Percentiles rank a stretch among this genome's conserved stretches.
These are phyloP conservation scores for Macrosiphum euphorbiae DNA, from an alignment of 2,888 invertebrate genomes.

Conservation along the genomic window DNA sequence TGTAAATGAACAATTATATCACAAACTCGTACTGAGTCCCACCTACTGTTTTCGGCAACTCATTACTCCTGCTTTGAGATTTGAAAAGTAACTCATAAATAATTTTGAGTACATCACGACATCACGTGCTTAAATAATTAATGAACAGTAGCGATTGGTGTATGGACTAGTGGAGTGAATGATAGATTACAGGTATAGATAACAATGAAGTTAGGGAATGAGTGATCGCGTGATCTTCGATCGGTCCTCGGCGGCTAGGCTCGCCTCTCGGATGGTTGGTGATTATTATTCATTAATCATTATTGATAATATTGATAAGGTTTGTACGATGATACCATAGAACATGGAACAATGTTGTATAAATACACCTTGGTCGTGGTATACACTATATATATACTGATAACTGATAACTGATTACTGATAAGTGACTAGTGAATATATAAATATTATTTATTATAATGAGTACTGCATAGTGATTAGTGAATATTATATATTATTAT, in stretches of 20 bases:
- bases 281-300: not conserved
- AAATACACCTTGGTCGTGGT: too few relatives aligned
- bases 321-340: not conserved
- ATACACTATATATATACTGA: too few relatives aligned
- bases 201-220: not conserved
- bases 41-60: not conserved
- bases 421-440: too few relatives aligned
- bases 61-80: not conserved
- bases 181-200: too few relatives aligned
- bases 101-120: slow-evolving; percentile 37
- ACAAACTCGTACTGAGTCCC: not conserved
- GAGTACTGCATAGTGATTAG: too few relatives aligned
- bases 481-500: too few relatives aligned
- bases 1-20: not conserved
- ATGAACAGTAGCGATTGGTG: not conserved
- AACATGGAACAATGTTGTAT: too few relatives aligned
- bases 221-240: slow-evolving; percentile 4
- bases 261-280: not conserved
- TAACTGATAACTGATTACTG: too few relatives aligned
- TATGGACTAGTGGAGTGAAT: too few relatives aligned
- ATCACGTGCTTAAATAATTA: slow-evolving; percentile 39
- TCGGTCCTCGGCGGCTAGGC: not conserved
- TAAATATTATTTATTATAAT: too few relatives aligned
- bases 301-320: not conserved
- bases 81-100: slow-evolving; percentile 41